Percentiles rank a stretch among this genome's conserved stretches.
phyloP scores from a whole-genome alignment of 37 sponge, comb jelly and placozoan species.

The Diacarnus erythraeanus region DNA sequence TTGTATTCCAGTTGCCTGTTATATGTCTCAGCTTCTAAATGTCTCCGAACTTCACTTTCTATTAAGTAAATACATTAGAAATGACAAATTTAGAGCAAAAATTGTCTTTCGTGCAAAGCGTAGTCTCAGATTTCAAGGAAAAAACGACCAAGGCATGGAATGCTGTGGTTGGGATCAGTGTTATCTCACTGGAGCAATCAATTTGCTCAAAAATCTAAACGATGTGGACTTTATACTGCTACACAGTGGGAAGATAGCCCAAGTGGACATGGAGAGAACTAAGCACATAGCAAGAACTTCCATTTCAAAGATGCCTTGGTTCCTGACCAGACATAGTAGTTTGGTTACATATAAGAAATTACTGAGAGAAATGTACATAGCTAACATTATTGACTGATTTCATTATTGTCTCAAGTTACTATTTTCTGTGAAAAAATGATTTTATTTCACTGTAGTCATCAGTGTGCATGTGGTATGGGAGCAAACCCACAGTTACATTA shows the following conservation, averaged over 20 bases:
- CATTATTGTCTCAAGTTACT: too few species aligned
- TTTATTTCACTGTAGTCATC: too few species aligned
- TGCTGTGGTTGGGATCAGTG: slow-evolving; percentile 15
- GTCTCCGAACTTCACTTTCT: neutral
- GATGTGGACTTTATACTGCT: neutral
- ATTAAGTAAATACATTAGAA: neutral
- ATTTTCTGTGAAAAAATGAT: too few species aligned
- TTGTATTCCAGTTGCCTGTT: slow-evolving; percentile 7
- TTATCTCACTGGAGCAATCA: slow-evolving; percentile 11
- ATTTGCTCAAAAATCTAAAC: neutral
- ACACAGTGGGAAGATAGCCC: slow-evolving; percentile 3
- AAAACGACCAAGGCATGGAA: neutral
- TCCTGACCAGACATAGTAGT: neutral
- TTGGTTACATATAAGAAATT: neutral
- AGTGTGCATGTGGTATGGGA: too few species aligned
- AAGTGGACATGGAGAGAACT: neutral
- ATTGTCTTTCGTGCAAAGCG: slow-evolving; percentile 8
- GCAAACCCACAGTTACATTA: too few species aligned
- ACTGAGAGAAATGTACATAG: neutral
- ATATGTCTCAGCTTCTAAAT: neutral
- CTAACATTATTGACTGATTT: neutral
- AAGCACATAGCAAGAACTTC: neutral
- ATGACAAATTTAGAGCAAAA: neutral
- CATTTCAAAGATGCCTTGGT: neutral
- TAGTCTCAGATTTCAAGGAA: too few species aligned